Base-by-base conservation (phyloP, 2,113 vertebrate genomes). In the Sclerurus mexicanus region DNA sequence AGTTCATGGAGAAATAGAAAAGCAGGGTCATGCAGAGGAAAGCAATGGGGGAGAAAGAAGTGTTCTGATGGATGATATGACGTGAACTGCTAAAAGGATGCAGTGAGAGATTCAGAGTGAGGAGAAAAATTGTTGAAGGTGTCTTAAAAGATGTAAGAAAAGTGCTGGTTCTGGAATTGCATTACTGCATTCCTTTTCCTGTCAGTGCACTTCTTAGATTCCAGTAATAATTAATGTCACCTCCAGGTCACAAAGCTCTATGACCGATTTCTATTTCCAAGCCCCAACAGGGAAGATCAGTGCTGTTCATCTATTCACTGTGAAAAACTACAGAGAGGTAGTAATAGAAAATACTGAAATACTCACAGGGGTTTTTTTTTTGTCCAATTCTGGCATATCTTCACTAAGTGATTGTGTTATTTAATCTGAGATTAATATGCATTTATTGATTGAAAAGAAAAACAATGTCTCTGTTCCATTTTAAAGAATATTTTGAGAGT, bases 31-130 rank as follows among this genome's bases (percentile, higher is more conserved):
- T 79, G 6, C 71, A 88, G 50, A 80, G 64, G 67, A 63, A 92
- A 80, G 30, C 10, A 66, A 83, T 10, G 4, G 15, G 72, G 17
- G 78, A 78, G 22, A 60, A 80, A 73, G 15, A 63, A 18, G 5
- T 40, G 28, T 69, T 80, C 63, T 86, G 42, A 66, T 63, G 59
- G 55, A 49, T 88, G 59, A 42, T 77, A 50, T 15, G 68, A 69
- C 86, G 67, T 74, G 88, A 69, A 88, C 68, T 74, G 88, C 27
- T 93, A 90, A 95, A 92, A 93, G 14, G 17, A 94, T 86, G 20
- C 52, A 87, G 69, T 47, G 74, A 91, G 66, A 89, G 33, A 82
- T 71, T 93, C 73, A 76, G 74, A 68, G 46, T 0, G 14, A 76
- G 59, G 28, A 84, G 7, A 56, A 93, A 90, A 59, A 9, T 40